phyloP scores from a whole-genome alignment of 1,140 invertebrate genomes.

The Theocolax elegans region DNA sequence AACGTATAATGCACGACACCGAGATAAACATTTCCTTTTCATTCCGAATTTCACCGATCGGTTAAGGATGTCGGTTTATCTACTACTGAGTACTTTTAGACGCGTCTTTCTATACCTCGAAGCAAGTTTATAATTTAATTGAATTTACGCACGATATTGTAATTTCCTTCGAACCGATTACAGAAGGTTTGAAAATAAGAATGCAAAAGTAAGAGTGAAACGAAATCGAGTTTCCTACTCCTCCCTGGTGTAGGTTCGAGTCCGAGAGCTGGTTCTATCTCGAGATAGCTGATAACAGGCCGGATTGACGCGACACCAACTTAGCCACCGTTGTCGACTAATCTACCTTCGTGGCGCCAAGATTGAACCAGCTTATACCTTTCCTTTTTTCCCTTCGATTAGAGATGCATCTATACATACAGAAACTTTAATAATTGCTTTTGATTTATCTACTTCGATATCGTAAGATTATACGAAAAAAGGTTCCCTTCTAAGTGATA shows the following conservation, averaged over 20 bases:
- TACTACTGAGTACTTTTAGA: neutral
- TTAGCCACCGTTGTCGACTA: neutral
- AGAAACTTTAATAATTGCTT: too few species aligned
- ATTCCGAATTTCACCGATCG: conserved; percentile 10
- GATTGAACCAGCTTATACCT: conserved; percentile 22
- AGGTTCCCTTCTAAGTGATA: too few species aligned
- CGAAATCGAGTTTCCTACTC: too few species aligned
- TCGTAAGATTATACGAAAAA: too few species aligned
- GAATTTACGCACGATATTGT: too few species aligned
- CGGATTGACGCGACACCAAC: neutral
- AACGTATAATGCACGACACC: neutral
- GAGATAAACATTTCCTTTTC: neutral
- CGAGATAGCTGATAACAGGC: conserved; percentile 44
- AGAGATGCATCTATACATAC: too few species aligned
- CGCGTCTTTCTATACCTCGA: too few species aligned
- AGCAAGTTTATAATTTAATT: too few species aligned
- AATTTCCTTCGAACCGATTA: too few species aligned
- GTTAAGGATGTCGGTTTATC: neutral
- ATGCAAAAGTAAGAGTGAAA: neutral
- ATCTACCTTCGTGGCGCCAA: conserved; percentile 35
- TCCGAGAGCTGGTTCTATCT: conserved; percentile 15
- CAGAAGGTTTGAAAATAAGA: neutral
- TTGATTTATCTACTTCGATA: too few species aligned
- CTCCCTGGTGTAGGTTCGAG: too few species aligned
- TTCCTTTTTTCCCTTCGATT: conserved; percentile 10